phyloP scores from a whole-genome alignment of 2,888 invertebrate species.

The Tachina lurida region DNA sequence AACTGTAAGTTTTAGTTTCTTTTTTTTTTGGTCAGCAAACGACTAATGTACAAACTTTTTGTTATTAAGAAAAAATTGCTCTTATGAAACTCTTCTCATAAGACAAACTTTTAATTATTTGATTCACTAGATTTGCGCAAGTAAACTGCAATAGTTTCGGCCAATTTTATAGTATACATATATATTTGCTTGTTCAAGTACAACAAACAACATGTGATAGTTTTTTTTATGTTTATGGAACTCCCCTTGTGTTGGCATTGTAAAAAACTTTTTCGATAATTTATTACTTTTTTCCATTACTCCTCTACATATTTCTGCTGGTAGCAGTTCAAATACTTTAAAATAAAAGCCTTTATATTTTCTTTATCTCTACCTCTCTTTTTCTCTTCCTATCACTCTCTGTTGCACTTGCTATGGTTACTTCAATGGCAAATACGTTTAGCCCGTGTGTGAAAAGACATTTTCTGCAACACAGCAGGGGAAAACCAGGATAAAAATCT shows the following conservation, averaged over 20 bases:
- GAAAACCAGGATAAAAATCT: slow-evolving; percentile 42
- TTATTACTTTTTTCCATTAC: slow-evolving; percentile 46
- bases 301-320: slow-evolving; percentile 5
- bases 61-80: not conserved
- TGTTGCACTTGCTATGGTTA: not conserved
- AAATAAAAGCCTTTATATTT: not conserved
- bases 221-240: not conserved
- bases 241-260: not conserved
- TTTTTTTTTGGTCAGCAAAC: slow-evolving; percentile 1
- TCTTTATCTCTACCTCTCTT: not conserved
- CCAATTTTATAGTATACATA: too few relatives aligned
- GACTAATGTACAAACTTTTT: not conserved
- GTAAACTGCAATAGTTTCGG: too few relatives aligned
- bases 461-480: slow-evolving; percentile 24
- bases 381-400: not conserved
- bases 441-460: slow-evolving; percentile 45
- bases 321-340: not conserved
- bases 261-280: slow-evolving; percentile 49
- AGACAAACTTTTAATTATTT: too few relatives aligned
- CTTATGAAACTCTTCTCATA: slow-evolving; percentile 22
- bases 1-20: too few relatives aligned
- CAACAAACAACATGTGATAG: too few relatives aligned
- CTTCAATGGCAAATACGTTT: not conserved
- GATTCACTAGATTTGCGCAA: too few relatives aligned
- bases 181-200: too few relatives aligned